Conservation (phyloP, 2,113 vertebrate species). For the Ceuthmochares aereus region DNA sequence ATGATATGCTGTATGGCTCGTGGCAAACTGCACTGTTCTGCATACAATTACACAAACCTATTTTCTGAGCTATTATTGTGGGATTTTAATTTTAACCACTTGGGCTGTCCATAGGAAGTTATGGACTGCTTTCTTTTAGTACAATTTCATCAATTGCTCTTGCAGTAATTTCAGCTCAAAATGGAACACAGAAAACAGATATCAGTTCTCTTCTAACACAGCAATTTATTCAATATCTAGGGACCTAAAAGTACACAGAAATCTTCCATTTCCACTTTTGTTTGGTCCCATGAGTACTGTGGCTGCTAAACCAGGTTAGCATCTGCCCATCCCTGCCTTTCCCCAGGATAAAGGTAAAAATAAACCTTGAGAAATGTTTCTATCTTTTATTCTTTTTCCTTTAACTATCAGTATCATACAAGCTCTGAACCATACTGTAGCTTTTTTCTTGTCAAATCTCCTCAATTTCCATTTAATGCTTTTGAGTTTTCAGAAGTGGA, state of each 20-base stretch:
- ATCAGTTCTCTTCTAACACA: not conserved
- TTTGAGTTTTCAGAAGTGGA: not conserved
- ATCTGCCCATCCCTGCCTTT: not conserved
- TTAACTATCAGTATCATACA: not conserved
- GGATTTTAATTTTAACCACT: not conserved
- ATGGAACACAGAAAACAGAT: not conserved
- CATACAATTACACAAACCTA: not conserved
- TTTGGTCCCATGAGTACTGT: not conserved
- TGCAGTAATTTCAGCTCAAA: not conserved
- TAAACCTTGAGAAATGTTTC: not conserved
- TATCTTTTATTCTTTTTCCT: not conserved
- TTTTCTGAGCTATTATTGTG: not conserved
- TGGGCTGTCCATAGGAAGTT: not conserved
- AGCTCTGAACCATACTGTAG: not conserved
- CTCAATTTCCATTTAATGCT: not conserved
- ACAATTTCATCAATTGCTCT: not conserved
- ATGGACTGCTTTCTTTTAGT: not conserved
- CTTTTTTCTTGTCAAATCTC: not conserved
- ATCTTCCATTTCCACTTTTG: not conserved
- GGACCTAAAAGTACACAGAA: not conserved
- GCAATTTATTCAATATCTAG: not conserved
- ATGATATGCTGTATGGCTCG: not conserved
- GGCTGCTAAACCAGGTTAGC: not conserved
- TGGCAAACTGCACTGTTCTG: not conserved
- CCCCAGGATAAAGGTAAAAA: not conserved